phyloP scores from a whole-genome alignment of 2,797 vertebrate species.

The Sebastes melanostomus region DNA sequence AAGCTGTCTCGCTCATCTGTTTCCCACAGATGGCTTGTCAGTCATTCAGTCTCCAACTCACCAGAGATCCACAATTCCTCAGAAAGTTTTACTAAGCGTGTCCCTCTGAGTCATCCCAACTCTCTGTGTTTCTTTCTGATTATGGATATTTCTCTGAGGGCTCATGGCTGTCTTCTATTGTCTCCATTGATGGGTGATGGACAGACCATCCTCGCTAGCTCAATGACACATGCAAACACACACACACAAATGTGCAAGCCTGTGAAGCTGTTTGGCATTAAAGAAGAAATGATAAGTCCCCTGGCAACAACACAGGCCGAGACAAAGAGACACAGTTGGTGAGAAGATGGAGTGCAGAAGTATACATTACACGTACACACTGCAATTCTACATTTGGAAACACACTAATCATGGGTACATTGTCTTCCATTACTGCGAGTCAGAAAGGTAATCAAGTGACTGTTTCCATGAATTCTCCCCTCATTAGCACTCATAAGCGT shows the following conservation, averaged over 20 bases:
- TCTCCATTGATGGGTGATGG: slow-evolving; percentile 54
- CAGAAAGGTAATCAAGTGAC: slow-evolving; percentile 70
- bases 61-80: slow-evolving; percentile 57
- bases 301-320: not conserved
- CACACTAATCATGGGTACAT: slow-evolving; percentile 49
- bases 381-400: slow-evolving; percentile 56
- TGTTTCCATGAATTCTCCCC: slow-evolving; percentile 57
- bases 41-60: slow-evolving; percentile 49
- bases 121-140: slow-evolving; percentile 44
- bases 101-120: slow-evolving; percentile 50
- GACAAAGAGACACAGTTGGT: not conserved
- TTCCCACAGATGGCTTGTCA: slow-evolving; percentile 73
- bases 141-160: slow-evolving; percentile 46
- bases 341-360: not conserved
- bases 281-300: not conserved
- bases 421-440: slow-evolving; percentile 55
- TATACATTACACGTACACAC: slow-evolving; percentile 1
- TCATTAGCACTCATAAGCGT: slow-evolving; percentile 66
- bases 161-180: slow-evolving; percentile 36
- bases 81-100: slow-evolving; percentile 50
- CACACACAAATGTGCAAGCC: not conserved
- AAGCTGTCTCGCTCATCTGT: slow-evolving; percentile 59
- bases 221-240: slow-evolving; percentile 20
- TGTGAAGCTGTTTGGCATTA: not conserved
- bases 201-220: slow-evolving; percentile 22